Conservation (phyloP, 1,140 invertebrate species). For the Battus philenor region DNA sequence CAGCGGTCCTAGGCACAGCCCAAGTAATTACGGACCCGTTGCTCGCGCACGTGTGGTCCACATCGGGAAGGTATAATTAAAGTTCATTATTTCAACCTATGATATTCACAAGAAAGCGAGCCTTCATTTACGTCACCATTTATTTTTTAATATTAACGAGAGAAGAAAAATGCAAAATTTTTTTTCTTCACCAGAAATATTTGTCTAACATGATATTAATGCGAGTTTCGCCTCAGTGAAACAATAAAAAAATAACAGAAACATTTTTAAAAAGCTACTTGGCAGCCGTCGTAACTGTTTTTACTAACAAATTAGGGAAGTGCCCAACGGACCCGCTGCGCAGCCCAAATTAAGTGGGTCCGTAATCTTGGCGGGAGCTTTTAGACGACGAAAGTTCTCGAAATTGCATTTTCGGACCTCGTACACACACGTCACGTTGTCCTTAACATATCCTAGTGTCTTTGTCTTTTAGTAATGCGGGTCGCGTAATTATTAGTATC, state of each 20-base stretch:
- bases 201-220: constrained; percentile 15
- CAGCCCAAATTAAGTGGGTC: constrained; percentile 11
- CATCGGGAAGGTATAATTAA: constrained; percentile 9
- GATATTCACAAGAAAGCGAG: constrained; percentile 7
- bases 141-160: too few species aligned
- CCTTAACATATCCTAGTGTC: too few species aligned
- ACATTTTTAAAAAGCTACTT: constrained; percentile 10
- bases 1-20: background rate
- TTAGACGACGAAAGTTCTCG: constrained; percentile 11
- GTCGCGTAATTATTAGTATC: too few species aligned
- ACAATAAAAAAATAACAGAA: constrained; percentile 15
- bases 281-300: constrained; percentile 19
- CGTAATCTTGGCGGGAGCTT: constrained; percentile 10
- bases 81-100: background rate
- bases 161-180: constrained; percentile 9
- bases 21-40: background rate
- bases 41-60: constrained; percentile 3
- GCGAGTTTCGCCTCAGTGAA: constrained; percentile 2
- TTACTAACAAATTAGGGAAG: constrained; percentile 21
- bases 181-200: constrained; percentile 9
- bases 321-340: constrained; percentile 9
- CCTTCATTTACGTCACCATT: too few species aligned
- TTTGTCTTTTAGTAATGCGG: too few species aligned
- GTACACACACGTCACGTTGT: background rate
- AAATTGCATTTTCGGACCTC: constrained; percentile 10